phyloP scores from a whole-genome alignment of 2,888 invertebrate genomes.

The Aporophyla nigra region DNA sequence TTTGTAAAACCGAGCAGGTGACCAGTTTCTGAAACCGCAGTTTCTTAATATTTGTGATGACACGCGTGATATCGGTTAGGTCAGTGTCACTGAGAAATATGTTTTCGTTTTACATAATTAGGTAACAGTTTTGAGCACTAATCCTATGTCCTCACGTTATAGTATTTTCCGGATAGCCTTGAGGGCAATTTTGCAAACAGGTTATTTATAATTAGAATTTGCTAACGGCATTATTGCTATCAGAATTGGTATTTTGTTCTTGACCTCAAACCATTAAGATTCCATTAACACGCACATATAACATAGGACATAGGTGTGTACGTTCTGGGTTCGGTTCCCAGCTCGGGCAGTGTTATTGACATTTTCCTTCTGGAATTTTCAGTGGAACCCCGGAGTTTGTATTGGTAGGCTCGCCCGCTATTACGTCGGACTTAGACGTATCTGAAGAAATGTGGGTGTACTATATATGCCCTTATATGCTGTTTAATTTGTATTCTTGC shows the following conservation, averaged over 20 bases:
- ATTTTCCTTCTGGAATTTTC: neutral
- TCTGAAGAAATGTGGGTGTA: neutral
- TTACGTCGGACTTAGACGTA: neutral
- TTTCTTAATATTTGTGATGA: slow-evolving; percentile 48
- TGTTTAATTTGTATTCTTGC: neutral
- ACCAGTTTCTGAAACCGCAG: slow-evolving; percentile 30
- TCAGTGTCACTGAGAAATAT: slow-evolving; percentile 35
- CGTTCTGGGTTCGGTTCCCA: neutral
- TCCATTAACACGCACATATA: neutral
- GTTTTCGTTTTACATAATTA: slow-evolving; percentile 40
- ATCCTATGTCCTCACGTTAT: slow-evolving; percentile 9
- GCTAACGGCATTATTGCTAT: neutral
- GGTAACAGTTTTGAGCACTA: slow-evolving; percentile 22
- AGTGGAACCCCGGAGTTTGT: neutral
- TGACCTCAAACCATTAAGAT: neutral
- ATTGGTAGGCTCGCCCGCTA: neutral
- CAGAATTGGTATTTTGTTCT: neutral
- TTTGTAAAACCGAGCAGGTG: slow-evolving; percentile 21
- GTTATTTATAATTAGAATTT: neutral
- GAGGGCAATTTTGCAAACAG: neutral
- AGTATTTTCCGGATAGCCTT: neutral
- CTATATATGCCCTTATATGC: neutral
- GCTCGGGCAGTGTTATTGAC: too few relatives aligned
- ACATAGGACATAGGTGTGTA: neutral
- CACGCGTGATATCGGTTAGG: slow-evolving; percentile 33